Conservation (phyloP, 2,888 invertebrate species). For the Ormyrus pomaceus region DNA sequence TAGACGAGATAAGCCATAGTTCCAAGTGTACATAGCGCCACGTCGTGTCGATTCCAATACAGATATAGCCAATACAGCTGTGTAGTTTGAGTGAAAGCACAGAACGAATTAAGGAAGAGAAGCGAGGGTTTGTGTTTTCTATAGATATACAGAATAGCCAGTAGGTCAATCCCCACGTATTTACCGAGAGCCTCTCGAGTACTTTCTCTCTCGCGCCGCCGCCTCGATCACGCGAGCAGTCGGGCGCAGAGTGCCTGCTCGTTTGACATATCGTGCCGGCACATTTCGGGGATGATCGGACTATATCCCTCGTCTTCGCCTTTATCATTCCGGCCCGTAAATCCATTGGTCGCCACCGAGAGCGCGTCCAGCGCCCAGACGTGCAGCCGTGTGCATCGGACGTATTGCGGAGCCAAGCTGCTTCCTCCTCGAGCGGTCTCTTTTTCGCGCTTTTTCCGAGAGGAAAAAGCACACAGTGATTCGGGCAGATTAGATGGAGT, state of each 20-base stretch:
- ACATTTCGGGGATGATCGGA: not conserved
- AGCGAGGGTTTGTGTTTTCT: not conserved
- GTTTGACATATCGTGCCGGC: not conserved
- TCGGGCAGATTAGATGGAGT: too few species aligned
- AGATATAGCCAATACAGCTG: not conserved
- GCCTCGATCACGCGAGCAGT: not conserved
- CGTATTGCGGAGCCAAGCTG: not conserved
- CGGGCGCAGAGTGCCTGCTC: not conserved
- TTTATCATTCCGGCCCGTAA: not conserved
- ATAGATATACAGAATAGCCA: too few species aligned
- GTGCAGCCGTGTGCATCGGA: not conserved
- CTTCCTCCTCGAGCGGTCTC: not conserved
- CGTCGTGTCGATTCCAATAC: not conserved
- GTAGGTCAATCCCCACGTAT: not conserved
- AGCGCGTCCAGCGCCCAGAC: not conserved
- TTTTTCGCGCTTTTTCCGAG: not conserved
- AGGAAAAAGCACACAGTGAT: not conserved
- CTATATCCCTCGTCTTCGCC: not conserved
- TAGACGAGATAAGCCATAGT: too few species aligned
- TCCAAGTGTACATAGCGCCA: too few species aligned
- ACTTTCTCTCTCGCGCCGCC: not conserved
- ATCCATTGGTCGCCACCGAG: too few species aligned
- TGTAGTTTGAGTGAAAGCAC: not conserved
- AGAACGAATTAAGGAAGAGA: not conserved
- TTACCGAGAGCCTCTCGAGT: conserved; percentile 8